Conservation (phyloP, 2,113 vertebrate species). For the Proteles cristata region DNA sequence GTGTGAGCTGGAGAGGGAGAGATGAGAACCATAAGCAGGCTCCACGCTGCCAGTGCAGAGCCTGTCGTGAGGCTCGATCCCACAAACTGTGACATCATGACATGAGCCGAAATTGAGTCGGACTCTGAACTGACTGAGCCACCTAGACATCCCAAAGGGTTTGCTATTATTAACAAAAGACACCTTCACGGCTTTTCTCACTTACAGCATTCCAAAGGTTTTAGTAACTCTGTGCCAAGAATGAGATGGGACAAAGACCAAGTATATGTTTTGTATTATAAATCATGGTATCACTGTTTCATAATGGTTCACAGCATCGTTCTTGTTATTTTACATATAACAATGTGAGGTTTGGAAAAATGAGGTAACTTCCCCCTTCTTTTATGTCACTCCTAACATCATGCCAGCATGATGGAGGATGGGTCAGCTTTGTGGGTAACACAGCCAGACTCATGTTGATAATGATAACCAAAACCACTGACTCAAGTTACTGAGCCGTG, state of each 20-base stretch:
- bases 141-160: not conserved
- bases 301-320: not conserved
- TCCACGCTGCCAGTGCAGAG: too few relatives aligned
- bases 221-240: not conserved
- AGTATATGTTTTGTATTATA: not conserved
- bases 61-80: too few relatives aligned
- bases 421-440: not conserved
- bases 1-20: too few relatives aligned
- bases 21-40: too few relatives aligned
- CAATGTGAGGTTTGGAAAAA: not conserved
- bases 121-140: too few relatives aligned
- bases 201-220: not conserved
- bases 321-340: not conserved
- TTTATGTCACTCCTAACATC: not conserved
- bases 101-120: too few relatives aligned
- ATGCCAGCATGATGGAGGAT: fast-evolving
- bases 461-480: not conserved
- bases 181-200: not conserved
- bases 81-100: too few relatives aligned
- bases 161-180: not conserved
- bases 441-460: not conserved
- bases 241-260: not conserved
- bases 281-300: not conserved
- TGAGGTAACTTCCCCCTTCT: not conserved
- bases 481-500: not conserved